These are phyloP conservation scores for Astyanax mexicanus DNA, from an alignment of 2,797 vertebrate genomes.

Conservation along the genomic window DNA sequence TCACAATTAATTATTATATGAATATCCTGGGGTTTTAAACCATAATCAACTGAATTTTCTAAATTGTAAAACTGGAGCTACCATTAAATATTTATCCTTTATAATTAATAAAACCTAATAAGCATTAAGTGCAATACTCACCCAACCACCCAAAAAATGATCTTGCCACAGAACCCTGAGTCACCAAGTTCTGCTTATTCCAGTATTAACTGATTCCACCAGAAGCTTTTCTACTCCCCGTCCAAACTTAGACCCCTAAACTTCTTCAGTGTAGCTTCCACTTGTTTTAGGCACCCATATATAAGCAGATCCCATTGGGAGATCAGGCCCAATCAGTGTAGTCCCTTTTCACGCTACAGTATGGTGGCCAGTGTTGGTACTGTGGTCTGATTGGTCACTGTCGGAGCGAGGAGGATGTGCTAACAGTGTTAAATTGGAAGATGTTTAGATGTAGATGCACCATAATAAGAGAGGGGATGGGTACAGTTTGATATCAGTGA, in stretches of 20 bases:
- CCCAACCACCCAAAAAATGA: neutral
- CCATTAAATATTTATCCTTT: no score
- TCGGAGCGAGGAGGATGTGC: slow-evolving; percentile 11
- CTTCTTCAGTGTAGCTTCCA: slow-evolving; percentile 30
- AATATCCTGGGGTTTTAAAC: no score
- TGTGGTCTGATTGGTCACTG: slow-evolving; percentile 44
- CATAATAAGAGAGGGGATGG: slow-evolving; percentile 31
- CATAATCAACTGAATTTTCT: no score
- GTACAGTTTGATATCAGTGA: slow-evolving; percentile 62
- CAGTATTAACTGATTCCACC: neutral
- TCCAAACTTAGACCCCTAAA: neutral
- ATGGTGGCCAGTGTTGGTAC: neutral
- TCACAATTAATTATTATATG: no score
- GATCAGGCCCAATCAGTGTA: slow-evolving; percentile 45
- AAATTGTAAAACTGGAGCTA: no score
- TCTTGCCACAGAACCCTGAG: neutral
- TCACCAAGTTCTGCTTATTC: neutral
- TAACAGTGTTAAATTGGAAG: neutral
- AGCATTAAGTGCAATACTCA: neutral
- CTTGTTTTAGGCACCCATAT: slow-evolving; percentile 33
- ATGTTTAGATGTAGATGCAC: slow-evolving; percentile 35
- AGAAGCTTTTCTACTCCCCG: neutral
- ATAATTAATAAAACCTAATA: no score
- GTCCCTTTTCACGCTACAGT: slow-evolving; percentile 7
- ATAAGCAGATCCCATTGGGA: slow-evolving; percentile 41